Percentiles rank a stretch among this genome's conserved stretches.
Conservation (phyloP, 2,888 invertebrate species). For the Cylindroiulus punctatus region DNA sequence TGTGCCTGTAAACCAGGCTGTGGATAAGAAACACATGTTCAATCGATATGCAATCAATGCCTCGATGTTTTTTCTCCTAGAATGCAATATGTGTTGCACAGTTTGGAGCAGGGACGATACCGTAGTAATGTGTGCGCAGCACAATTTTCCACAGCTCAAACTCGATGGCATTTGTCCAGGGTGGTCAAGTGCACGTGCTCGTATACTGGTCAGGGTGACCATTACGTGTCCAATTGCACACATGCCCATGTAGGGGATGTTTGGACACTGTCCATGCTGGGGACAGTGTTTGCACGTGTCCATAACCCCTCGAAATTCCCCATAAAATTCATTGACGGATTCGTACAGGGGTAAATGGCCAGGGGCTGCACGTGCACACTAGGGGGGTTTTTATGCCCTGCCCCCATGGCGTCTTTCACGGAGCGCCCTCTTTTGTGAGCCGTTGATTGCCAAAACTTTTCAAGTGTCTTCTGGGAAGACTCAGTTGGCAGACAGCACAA, state of each 20-base stretch:
- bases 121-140: too few species aligned
- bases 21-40: too few species aligned
- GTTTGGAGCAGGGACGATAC: too few species aligned
- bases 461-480: neutral
- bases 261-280: conserved; percentile 3
- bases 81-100: too few species aligned
- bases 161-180: neutral
- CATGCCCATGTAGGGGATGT: neutral
- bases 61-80: too few species aligned
- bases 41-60: too few species aligned
- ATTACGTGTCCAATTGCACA: neutral
- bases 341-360: neutral
- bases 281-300: neutral
- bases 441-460: neutral
- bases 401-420: conserved; percentile 9
- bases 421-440: neutral
- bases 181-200: neutral
- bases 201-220: neutral
- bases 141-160: neutral
- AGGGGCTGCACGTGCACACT: neutral
- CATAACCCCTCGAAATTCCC: conserved; percentile 3
- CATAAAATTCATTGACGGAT: conserved; percentile 11
- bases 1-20: too few species aligned
- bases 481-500: conserved; percentile 10
- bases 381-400: neutral